Conservation (phyloP, 2,888 invertebrate genomes). For the Cyclophora albipunctata region DNA sequence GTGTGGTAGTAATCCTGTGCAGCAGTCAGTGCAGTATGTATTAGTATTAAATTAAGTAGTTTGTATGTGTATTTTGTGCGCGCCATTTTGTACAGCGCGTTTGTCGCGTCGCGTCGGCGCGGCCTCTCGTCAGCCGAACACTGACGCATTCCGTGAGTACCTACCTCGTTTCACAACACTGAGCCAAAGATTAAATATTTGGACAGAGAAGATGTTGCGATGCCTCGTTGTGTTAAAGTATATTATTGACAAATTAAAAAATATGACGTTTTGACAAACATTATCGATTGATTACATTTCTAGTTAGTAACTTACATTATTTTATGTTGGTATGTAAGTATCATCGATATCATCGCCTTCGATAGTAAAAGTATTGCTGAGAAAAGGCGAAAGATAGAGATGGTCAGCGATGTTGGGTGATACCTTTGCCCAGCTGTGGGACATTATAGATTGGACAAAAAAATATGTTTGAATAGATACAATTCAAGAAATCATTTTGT, state of each 20-base stretch:
- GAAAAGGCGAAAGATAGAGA: no score
- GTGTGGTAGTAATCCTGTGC: conserved; percentile 56
- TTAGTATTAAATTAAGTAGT: conserved; percentile 41
- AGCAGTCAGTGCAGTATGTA: conserved; percentile 30
- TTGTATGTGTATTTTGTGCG: conserved; percentile 38
- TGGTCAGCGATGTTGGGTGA: no score
- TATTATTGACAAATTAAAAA: no score
- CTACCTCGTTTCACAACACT: conserved; percentile 58
- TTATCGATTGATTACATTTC: no score
- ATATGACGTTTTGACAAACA: no score
- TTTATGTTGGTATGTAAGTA: no score
- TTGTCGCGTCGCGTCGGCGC: conserved; percentile 50
- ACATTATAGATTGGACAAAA: no score
- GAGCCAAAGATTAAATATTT: conserved; percentile 40
- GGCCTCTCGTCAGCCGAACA: conserved; percentile 53
- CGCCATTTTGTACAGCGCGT: conserved; percentile 59
- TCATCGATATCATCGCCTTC: no score
- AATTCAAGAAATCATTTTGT: no score
- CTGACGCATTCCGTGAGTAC: conserved; percentile 37
- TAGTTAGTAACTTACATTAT: not conserved
- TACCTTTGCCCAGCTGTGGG: no score
- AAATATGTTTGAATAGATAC: no score
- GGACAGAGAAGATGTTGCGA: not conserved
- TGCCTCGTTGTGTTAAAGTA: conserved; percentile 1
- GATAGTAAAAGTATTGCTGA: no score